Evolutionary conservation across 1,140 invertebrate genomes (phyloP), one percentile per base, ranked within the genome.

Genomic region (Harlomillsia oculata): DNA sequence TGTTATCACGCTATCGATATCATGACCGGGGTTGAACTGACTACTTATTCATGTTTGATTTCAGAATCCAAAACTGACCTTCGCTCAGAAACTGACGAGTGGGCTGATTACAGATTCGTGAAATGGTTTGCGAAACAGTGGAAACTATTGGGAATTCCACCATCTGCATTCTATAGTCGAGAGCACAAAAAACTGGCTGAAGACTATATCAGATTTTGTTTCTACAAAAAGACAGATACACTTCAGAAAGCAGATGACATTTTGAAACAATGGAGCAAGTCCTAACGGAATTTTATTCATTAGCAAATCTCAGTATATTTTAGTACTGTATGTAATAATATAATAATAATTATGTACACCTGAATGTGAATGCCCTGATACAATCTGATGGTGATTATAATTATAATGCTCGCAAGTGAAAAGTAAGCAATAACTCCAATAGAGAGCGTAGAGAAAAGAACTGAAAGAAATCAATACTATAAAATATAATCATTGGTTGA

Each of bases 81-180:
- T 18, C 59, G 53, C 44, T n/a, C 2, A 0, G 85, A 89, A 71
- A 72, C 64, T 0, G 85, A 90, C 66, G 70, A 75, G 63, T 76
- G 82, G 62, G 83, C 82, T 61, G 94, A 98, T 74, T 97, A 92
- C 69, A 80, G 79, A 67, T 97, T 98, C 72, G 90, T 89, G 0
- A 89, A 96, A 73, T 98, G 91, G 86, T 83, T 98, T 77, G 86
- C 84, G 0, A 93, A 89, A 69, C 89, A 92, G 69, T 83, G 90
- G 69, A 92, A 93, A 55, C 72, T 99, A 16, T 84, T 94, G 67
- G 85, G 87, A 29, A 98, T 99, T 66, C 96, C 96, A 13, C 86
- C 89, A 11, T 86, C 86, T 44, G 93, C 90, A 0, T 99, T 99
- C 74, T 99, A 97, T 71, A 82, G 81, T 37, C 73, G 80, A 1